These are phyloP conservation scores for Drosophila nannoptera DNA, from an alignment of 1,140 invertebrate genomes.

Conservation along the genomic window DNA sequence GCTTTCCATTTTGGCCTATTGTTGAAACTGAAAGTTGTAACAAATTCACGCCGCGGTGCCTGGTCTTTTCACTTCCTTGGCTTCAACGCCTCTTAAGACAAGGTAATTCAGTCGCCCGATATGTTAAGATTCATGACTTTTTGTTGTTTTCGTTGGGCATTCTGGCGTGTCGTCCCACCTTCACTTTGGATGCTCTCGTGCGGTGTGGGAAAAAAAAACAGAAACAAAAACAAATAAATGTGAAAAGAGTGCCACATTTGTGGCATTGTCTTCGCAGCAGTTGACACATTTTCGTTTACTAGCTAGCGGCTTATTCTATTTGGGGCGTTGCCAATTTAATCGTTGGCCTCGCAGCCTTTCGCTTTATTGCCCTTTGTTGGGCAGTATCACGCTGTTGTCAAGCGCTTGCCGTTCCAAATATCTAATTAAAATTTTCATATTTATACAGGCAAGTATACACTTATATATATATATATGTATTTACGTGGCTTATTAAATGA, in stretches of 20 bases:
- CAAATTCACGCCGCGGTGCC: conserved; percentile 44
- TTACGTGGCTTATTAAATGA: conserved; percentile 59
- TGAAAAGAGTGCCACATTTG: conserved; percentile 19
- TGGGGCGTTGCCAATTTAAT: conserved; percentile 13
- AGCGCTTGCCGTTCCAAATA: conserved; percentile 36
- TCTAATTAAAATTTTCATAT: conserved; percentile 54
- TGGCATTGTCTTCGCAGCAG: conserved; percentile 50
- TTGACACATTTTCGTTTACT: conserved; percentile 55
- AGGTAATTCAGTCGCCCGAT: conserved; percentile 1
- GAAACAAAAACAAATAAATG: background rate
- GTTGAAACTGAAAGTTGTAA: conserved; percentile 65
- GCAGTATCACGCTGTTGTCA: conserved; percentile 38
- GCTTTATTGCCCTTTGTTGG: conserved; percentile 60
- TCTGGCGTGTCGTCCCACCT: conserved; percentile 56
- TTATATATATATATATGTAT: conserved; percentile 22
- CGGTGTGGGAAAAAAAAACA: too few relatives aligned
- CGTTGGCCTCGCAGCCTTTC: conserved; percentile 38
- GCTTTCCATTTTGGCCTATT: conserved; percentile 69
- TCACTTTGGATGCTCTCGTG: conserved; percentile 29
- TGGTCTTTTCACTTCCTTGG: conserved; percentile 68
- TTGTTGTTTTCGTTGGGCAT: conserved; percentile 35
- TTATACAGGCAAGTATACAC: conserved; percentile 20
- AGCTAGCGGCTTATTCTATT: conserved; percentile 18
- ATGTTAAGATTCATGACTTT: conserved; percentile 49
- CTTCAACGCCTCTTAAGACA: conserved; percentile 41